Base-by-base conservation (phyloP, 2,113 vertebrate species). In the Halcyon senegalensis region DNA sequence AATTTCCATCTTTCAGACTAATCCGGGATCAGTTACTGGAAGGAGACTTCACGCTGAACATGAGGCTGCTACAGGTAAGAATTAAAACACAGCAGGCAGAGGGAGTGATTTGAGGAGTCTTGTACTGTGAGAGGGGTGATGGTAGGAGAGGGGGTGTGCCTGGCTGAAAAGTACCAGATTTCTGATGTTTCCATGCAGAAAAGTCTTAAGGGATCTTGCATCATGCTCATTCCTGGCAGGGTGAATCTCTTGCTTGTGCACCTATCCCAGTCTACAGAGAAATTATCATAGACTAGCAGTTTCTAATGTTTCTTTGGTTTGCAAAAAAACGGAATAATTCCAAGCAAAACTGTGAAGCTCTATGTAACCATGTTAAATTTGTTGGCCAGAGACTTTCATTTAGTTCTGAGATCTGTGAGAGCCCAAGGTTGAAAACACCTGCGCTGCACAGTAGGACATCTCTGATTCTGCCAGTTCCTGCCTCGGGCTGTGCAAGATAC, bases 1-100 rank as follows among this genome's bases (percentile, higher is more conserved):
- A 20, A 92, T 73, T 82, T 88, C 39, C 18, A 1, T 94, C 68
- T 96, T 84, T 93, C 92, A 99, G 99, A 97, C 98, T 99, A 77
- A 99, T 99, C 93, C 98, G 99, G 95, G 98, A 99, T 92, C 99
- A 98, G 91, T 59, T 99, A 70, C 98, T 99, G 96, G 98, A 98
- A 63, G 99, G 99, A 91, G 99, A 99, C 97, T 99, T 99, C 95
- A 99, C 99, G 16, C 67, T 98, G 24, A 99, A 99, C 94, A 99
- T 99, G 99, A 98, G 99, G 95, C 98, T 99, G 94, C 98, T 99
- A 53, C 99, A 99, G 99, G 99, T 99, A 97, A 97, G 81, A n/a
- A 43, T 66, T 44, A 31, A 46, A 19, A 19, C 31, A 7, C 3
- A 51, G 21, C 27, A 25, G 62, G 62, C 9, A 7, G 4, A 56